Evolutionary conservation across 1,140 invertebrate genomes (phyloP).

Genomic region (Homarus americanus): DNA sequence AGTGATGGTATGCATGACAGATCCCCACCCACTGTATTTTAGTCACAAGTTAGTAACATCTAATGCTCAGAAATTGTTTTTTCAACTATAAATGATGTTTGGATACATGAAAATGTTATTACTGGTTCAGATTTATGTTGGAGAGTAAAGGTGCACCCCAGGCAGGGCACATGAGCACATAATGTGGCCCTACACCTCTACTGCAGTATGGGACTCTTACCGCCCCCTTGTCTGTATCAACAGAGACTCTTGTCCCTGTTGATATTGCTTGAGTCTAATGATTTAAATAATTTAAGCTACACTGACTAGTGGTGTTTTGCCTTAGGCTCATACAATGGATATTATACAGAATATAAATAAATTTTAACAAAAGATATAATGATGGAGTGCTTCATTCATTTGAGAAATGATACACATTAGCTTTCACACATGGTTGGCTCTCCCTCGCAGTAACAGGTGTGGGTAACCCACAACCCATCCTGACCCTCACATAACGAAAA

Average conservation of each 20-base stretch:
- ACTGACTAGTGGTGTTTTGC: neutral
- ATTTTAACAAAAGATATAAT: neutral
- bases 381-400: neutral
- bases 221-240: neutral
- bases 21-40: neutral
- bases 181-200: slow-evolving; percentile 15
- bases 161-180: slow-evolving; percentile 47
- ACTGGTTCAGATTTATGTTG: neutral
- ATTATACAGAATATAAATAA: neutral
- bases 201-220: slow-evolving; percentile 1
- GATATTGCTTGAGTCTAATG: neutral
- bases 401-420: neutral
- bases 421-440: neutral
- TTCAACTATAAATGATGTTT: neutral
- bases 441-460: neutral
- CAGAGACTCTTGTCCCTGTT: neutral
- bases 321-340: neutral
- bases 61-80: neutral
- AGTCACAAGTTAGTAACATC: neutral
- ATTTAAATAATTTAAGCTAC: neutral
- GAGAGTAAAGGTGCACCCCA: slow-evolving; percentile 65
- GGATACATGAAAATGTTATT: neutral
- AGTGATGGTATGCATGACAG: neutral
- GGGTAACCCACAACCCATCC: slow-evolving; percentile 32
- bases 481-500: slow-evolving; percentile 47